Percentiles rank a stretch among this genome's conserved stretches.
Evolutionary conservation across 1,140 invertebrate genomes (phyloP).

Genomic region (Reticulitermes speratus): DNA sequence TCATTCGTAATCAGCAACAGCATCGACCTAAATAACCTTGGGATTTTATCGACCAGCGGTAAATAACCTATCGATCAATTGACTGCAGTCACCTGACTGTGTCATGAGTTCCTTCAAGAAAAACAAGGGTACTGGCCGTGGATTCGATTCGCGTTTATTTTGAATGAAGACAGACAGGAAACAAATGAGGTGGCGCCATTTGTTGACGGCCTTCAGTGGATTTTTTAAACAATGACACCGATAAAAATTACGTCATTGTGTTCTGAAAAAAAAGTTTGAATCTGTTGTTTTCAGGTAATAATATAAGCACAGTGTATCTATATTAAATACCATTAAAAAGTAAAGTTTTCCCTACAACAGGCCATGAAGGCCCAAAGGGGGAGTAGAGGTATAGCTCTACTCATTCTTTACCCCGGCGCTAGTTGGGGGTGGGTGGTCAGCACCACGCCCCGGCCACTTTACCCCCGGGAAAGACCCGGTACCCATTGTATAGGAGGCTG

Average conservation of each 20-base stretch:
- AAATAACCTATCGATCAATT: background rate
- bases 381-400: too few relatives aligned
- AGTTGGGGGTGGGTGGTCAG: too few relatives aligned
- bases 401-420: too few relatives aligned
- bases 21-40: background rate
- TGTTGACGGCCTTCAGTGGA: background rate
- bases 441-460: too few relatives aligned
- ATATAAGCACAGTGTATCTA: background rate
- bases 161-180: background rate
- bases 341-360: too few relatives aligned
- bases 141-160: too few relatives aligned
- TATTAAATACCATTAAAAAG: background rate
- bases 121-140: background rate
- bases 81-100: background rate
- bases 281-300: background rate
- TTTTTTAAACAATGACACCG: background rate
- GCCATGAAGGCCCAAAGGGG: too few relatives aligned
- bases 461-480: too few relatives aligned
- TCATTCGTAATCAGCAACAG: background rate
- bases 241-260: background rate
- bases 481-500: too few relatives aligned
- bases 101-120: background rate
- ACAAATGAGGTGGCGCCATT: background rate
- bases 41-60: background rate
- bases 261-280: background rate